A percentile compares a stretch with the other conserved stretches of the same genome.
Conservation (phyloP, 2,113 vertebrate genomes). For the Neodontobutis hainanensis region DNA sequence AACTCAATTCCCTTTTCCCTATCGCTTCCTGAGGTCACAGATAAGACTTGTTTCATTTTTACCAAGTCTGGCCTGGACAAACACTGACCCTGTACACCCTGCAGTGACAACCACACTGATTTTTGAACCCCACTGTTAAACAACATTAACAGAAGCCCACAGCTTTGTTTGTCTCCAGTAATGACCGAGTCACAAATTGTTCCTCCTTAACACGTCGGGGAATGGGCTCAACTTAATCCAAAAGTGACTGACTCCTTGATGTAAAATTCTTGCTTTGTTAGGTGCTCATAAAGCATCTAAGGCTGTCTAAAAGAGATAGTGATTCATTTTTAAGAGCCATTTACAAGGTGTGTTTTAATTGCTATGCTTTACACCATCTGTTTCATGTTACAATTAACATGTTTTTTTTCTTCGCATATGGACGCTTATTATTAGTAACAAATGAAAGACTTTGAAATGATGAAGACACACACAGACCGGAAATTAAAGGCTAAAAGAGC, state of each 20-base stretch:
- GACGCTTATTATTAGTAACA: neutral
- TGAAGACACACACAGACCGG: neutral
- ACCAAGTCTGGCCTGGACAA: neutral
- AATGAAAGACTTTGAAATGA: neutral
- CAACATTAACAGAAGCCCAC: slow-evolving; percentile 13
- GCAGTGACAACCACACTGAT: slow-evolving; percentile 38
- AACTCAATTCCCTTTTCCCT: neutral
- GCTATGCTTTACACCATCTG: slow-evolving; percentile 34
- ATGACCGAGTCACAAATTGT: slow-evolving; percentile 27
- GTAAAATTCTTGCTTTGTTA: too few relatives aligned
- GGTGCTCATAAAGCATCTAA: too few relatives aligned
- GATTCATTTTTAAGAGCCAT: too few relatives aligned
- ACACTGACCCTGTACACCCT: slow-evolving; percentile 4
- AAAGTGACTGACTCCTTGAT: too few relatives aligned
- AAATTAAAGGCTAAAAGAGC: neutral
- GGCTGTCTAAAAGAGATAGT: too few relatives aligned
- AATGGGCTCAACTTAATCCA: neutral
- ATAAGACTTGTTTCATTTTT: slow-evolving; percentile 12
- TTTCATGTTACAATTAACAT: slow-evolving; percentile 32
- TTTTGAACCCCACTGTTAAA: slow-evolving; percentile 47
- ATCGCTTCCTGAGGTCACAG: slow-evolving; percentile 2
- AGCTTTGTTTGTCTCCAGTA: slow-evolving; percentile 41
- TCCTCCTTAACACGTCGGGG: too few relatives aligned
- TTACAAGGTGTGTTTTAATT: neutral
- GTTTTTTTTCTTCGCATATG: neutral